These are phyloP conservation scores for Pagrus major DNA, from an alignment of 2,113 vertebrate genomes.

Conservation along the genomic window DNA sequence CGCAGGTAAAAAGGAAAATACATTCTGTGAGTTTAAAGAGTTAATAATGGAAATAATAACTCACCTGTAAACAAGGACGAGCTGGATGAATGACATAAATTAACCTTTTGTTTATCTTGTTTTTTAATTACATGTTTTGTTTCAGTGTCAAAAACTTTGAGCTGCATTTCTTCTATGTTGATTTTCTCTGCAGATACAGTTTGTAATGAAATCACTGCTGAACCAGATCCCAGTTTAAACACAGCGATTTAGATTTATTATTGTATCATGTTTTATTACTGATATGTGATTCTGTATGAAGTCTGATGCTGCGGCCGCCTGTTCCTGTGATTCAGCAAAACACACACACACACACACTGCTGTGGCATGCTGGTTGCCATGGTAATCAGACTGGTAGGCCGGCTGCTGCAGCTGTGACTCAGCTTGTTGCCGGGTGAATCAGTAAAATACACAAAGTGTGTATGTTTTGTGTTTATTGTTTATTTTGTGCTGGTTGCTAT, in stretches of 20 bases:
- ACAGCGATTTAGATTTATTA: neutral
- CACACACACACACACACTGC: slow-evolving; percentile 9
- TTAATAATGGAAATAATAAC: no score
- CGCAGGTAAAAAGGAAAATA: no score
- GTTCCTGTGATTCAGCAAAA: slow-evolving; percentile 33
- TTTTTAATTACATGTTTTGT: no score
- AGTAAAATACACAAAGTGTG: slow-evolving; percentile 24
- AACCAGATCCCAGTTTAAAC: neutral
- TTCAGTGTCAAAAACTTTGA: neutral
- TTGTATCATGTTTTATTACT: neutral
- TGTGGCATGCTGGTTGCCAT: slow-evolving; percentile 43
- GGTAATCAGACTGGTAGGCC: slow-evolving; percentile 23
- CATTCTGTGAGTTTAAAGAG: no score
- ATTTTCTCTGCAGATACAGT: no score
- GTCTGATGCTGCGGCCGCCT: neutral
- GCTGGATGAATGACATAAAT: no score
- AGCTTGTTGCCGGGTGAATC: slow-evolving; percentile 66
- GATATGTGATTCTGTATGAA: neutral
- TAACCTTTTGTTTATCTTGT: no score
- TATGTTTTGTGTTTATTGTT: slow-evolving; percentile 9
- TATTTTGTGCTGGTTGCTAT: slow-evolving; percentile 8
- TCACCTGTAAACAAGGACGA: no score
- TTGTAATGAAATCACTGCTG: neutral
- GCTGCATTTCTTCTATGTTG: neutral
- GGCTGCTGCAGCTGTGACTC: slow-evolving; percentile 54